Percentiles rank a stretch among this genome's conserved stretches.
These are phyloP conservation scores for Puma concolor DNA, from an alignment of 2,113 vertebrate genomes.

Conservation along the genomic window DNA sequence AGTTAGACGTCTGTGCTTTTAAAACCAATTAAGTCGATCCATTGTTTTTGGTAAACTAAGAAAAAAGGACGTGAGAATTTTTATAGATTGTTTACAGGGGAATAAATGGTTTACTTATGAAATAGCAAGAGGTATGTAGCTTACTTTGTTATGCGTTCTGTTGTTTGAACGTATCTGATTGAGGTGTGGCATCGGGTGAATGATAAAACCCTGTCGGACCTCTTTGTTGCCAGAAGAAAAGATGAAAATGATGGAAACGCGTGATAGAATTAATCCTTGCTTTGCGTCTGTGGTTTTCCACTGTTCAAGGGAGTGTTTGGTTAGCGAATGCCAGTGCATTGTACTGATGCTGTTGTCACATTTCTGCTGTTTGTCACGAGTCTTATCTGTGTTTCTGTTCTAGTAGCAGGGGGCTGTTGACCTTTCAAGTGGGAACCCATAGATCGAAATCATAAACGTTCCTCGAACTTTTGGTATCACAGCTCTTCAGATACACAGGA, in stretches of 20 bases:
- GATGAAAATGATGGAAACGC: background rate
- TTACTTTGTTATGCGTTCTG: background rate
- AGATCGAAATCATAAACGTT: background rate
- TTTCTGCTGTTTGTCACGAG: background rate
- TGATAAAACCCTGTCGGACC: accelerated
- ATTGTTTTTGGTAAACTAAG: background rate
- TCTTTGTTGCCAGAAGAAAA: background rate
- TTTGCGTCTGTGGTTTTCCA: background rate
- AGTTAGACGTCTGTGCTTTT: background rate
- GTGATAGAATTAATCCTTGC: background rate
- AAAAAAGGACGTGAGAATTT: background rate
- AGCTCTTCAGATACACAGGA: background rate
- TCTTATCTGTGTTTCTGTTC: background rate
- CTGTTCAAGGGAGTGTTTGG: background rate
- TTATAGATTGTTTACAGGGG: background rate
- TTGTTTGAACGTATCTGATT: background rate
- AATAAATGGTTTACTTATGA: background rate
- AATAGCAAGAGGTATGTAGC: background rate
- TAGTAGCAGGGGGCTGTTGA: background rate
- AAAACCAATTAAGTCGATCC: background rate
- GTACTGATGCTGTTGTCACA: accelerated
- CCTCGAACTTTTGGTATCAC: background rate
- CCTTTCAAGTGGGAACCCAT: background rate
- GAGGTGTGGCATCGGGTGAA: background rate
- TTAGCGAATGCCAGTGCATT: accelerated